These are phyloP conservation scores for Xenus cinereus DNA, from an alignment of 2,113 vertebrate species.

Conservation along the genomic window DNA sequence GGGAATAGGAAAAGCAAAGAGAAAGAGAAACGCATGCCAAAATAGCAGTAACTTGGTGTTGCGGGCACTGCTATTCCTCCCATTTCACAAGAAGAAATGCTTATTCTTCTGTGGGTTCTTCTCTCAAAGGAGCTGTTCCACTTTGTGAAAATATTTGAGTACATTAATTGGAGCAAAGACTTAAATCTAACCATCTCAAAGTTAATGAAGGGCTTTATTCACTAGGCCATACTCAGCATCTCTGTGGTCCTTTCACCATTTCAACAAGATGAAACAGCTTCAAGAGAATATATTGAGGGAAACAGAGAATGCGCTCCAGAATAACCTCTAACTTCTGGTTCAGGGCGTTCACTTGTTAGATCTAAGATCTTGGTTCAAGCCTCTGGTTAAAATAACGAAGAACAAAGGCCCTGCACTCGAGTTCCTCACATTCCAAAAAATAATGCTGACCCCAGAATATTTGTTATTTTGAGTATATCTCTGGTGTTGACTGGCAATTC, in stretches of 20 bases:
- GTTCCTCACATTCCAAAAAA: not conserved
- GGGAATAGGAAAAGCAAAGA: constrained; percentile 30
- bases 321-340: not conserved
- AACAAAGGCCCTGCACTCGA: not conserved
- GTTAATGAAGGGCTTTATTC: not conserved
- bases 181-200: not conserved
- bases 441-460: not conserved
- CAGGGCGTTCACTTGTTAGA: not conserved
- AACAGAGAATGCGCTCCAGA: not conserved
- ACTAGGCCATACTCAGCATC: not conserved
- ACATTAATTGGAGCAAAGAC: not conserved
- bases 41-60: constrained; percentile 3
- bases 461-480: not conserved
- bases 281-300: not conserved
- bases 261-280: constrained; percentile 14
- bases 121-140: constrained; percentile 43
- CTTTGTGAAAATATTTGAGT: constrained; percentile 17
- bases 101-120: not conserved
- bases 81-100: not conserved
- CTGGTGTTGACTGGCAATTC: not conserved
- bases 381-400: not conserved
- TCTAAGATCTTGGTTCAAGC: not conserved
- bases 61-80: not conserved
- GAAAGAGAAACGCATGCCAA: not conserved
- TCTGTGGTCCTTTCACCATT: not conserved